Base-by-base conservation (phyloP, 2,797 vertebrate species). In the Chaetophractus vellerosus region DNA sequence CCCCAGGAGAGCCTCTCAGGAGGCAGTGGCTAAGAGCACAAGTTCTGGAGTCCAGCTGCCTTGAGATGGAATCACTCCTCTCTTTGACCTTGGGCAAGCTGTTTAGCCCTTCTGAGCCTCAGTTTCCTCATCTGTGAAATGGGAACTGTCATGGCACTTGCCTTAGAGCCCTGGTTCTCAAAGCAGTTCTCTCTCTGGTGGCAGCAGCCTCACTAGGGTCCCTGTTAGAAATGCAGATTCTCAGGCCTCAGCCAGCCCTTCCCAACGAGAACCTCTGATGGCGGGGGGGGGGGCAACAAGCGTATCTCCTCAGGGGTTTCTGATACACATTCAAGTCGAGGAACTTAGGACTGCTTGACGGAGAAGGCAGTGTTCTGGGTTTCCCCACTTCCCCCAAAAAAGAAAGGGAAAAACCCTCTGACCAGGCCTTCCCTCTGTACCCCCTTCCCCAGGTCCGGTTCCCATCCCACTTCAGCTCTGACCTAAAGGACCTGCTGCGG, bases 391-490 rank as follows among this genome's bases (percentile, higher is more conserved):
- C 68, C 75, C 38, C 24, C 2, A 14, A 45, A 72, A 72, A 14
- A 26, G 24, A 72, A 45, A 48, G 28, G 24, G 31, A 45, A 45
- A 41, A 74, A 28, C 26, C 45, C 45, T 28, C 45, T 24, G 64
- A 33, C 69, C 21, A 55, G 41, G 74, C 31, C 75, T 19, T 69
- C 0, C 80, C 59, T 84, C 10, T 90, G 6, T 48, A 41, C 59
- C 26, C 26, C n/a, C 38, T 52, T 24, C n/a, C 69, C 28, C 97
- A 98, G 97, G 99, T 98, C 38, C 98, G 98, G 72, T 98, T 98
- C 95, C 98, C 98, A 0, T 98, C 98, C 33, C 98, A 98, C 97
- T 98, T 98, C 98, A 98, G 98, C 94, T 98, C 98, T 0, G 98
- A 98, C 96, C 93, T 98, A 91, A 98, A 98, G 95, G 98, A 98